Conservation (phyloP, 2,113 vertebrate species). For the Gobius niger region DNA sequence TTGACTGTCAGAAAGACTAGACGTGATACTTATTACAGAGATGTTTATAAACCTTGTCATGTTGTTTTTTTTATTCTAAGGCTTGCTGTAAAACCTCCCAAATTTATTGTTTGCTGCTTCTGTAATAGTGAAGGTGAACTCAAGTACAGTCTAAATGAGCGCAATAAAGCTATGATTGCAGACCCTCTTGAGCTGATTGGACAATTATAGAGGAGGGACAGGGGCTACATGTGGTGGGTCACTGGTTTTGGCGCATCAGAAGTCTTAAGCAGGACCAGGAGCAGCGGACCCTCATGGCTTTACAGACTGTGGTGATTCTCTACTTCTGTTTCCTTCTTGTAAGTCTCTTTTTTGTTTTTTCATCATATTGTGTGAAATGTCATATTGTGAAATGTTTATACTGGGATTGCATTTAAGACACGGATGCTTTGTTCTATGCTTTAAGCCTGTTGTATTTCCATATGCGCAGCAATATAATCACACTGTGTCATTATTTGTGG, state of each 20-base stretch:
- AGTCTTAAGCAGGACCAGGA: constrained; percentile 21
- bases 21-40: no score
- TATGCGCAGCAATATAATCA: neutral
- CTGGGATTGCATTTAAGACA: neutral
- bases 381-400: neutral
- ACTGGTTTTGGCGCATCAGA: constrained; percentile 32
- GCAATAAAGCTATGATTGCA: constrained; percentile 54
- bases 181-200: constrained; percentile 68
- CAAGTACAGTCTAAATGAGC: constrained; percentile 37
- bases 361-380: no score
- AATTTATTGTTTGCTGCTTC: neutral
- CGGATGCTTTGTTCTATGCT: neutral
- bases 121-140: constrained; percentile 43
- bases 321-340: constrained; percentile 63
- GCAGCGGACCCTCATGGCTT: constrained; percentile 58
- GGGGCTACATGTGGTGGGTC: neutral
- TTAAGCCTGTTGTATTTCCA: neutral
- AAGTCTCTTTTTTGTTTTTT: constrained; percentile 45
- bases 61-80: no score
- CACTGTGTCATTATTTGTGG: neutral
- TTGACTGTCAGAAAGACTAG: no score
- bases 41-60: neutral
- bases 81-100: neutral
- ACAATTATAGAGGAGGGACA: constrained; percentile 47
- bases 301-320: constrained; percentile 34